Base-by-base conservation (phyloP, 2,113 vertebrate species). In the Dryoscopus gambensis region DNA sequence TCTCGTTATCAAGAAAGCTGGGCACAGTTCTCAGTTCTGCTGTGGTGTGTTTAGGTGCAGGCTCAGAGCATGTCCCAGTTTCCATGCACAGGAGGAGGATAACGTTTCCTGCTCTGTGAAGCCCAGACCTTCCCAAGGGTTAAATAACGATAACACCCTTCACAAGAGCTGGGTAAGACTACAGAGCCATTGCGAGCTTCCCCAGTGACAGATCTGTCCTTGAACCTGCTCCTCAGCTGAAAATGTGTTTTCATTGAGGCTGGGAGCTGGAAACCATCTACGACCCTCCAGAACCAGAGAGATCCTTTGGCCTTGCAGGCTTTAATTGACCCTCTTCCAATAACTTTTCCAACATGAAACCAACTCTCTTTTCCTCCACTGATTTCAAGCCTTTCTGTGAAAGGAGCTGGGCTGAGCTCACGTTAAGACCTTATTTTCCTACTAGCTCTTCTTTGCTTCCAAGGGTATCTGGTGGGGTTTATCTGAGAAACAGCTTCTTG, bases 1-100 rank as follows among this genome's bases (percentile, higher is more conserved):
- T 47, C 23, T 8, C 22, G 9, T 28, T 68, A 23, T 7, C 1
- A 1, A 11, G 69, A 62, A 57, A 62, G 31, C 11, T 4, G 31
- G 68, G 23, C 3, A 3, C 13, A 13, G 44, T 77, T 76, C 71
- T 77, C 40, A 30, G 49, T 27, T 76, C 49, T 65, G 23, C 24
- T 0, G 0, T 46, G 56, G 22, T 53, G 55, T 2, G 0, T 74
- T 80, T n/a, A 44, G 70, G 57, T 1, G 0, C 44, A 35, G 49
- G 53, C 73, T 53, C 9, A 3, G 53, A 65, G n/a, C 2, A 1
- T 42, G 82, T 64, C 89, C 84, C 89, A 76, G 17, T 97, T 97
- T 94, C 87, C 94, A 95, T 57, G 42, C 3, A 1, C 49, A 10
- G 70, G 17, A 89, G 74, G 31, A 85, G 70, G 91, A 85, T 95